Evolutionary conservation across 2,888 invertebrate species (phyloP), one percentile per base, ranked within the genome.

Genomic region (Eucriotettix oculatus): DNA sequence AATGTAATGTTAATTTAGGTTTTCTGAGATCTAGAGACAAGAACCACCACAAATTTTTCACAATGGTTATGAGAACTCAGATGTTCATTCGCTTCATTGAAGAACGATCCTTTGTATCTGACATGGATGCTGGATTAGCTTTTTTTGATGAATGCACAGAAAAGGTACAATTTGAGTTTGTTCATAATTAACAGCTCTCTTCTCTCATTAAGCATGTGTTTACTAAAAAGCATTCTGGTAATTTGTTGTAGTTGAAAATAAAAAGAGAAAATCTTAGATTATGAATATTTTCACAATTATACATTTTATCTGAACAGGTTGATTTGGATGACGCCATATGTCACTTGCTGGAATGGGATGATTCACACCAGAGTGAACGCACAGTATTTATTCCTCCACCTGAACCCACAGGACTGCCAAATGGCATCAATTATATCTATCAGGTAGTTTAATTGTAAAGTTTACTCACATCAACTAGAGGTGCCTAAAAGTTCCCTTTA

Each of bases 81-180:
- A 93, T 94, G 89, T 98, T 97, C 76, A 94, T 92, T 66, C 85
- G 96, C 58, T 99, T 99, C 74, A 97, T 99, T 64, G 98, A 99
- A 74, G 99, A 99, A 73, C 82, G 98, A 17, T 96, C 96, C 66
- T 98, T 99, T 75, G 94, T 97, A 0, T 94, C 95, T n/a, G 97
- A 97, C 71, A 92, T 90, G 68, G 97, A 98, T 75, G 92, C 93
- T 63, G 92, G 94, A 56, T 77, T 99, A 61, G 92, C 90, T 14
- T 94, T 94, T 75, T 99, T 99, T 71, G 99, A 99, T 74, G 97
- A 99, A 70, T 98, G 97, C 72, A 87, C 90, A 10, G 95, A 95
- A 70, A 85, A 88, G 71, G 78, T 86, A 29, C 29, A 29, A 29
- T 29, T 29, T 29, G 29, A 29, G 29, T 29, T 29, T 29, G 29